phyloP scores from a whole-genome alignment of 1,140 invertebrate species.

The Brachionus koreanus region DNA sequence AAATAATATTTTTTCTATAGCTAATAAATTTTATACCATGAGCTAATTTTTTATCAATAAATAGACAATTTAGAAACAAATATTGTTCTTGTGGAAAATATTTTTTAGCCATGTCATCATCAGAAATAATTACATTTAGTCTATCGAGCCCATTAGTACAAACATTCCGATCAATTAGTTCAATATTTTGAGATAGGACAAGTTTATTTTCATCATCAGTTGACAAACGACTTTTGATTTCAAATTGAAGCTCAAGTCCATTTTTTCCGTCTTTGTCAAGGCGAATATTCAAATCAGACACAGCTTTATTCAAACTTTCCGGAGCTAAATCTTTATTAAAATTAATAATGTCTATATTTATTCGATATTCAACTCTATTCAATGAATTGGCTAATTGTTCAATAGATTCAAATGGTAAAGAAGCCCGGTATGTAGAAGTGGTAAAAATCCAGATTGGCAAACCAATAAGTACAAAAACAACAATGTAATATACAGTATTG shows the following conservation, averaged over 20 bases:
- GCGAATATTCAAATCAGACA: not conserved
- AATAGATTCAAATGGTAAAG: constrained; percentile 36
- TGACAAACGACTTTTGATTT: not conserved
- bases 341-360: not conserved
- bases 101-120: not conserved
- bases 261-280: not conserved
- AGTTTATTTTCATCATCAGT: not conserved
- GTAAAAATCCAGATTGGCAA: constrained; percentile 28
- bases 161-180: not conserved
- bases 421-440: constrained; percentile 7
- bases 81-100: not conserved
- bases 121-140: not conserved
- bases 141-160: not conserved
- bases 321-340: not conserved
- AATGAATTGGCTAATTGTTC: not conserved
- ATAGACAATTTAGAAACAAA: not conserved
- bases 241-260: not conserved
- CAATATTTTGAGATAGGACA: not conserved
- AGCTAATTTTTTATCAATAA: not conserved
- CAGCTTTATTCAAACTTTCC: not conserved
- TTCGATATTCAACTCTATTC: not conserved
- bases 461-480: constrained; percentile 24
- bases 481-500: constrained; percentile 36
- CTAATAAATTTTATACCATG: not conserved
- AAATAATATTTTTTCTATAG: not conserved